Base-by-base conservation (phyloP, 1,140 invertebrate species). In the Bombus soroeensis region DNA sequence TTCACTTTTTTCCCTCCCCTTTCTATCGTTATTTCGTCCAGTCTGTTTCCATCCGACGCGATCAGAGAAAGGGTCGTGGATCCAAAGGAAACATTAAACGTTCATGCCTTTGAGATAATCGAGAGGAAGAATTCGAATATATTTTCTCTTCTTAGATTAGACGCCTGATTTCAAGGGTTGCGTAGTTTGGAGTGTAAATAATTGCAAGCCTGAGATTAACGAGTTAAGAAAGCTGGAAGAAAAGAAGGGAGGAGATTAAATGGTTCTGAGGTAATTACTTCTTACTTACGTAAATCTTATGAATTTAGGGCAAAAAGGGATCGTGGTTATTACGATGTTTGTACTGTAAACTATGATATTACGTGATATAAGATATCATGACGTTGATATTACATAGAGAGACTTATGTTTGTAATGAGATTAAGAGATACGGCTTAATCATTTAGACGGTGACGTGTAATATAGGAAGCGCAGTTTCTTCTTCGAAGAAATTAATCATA, bases 11-110 rank as follows among this genome's bases (percentile, higher is more conserved):
- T 10, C 8, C 8, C 6, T 34, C 18, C 39, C 28, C 13, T 18
- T 66, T 66, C 32, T 34, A 28, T 77, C 81, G 64, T 82, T 72
- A 72, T 32, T 74, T 15, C 32, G 41, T 37, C 12, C n/a, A n/a
- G 18, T 34, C 25, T 47, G 39, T n/a, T 41, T 39, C 39, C 8
- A 12, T 2, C 43, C 64, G 13, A 0, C 32, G 62, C n/a, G 28
- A 64, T 15, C n/a, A 15, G n/a, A 66, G 34, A 34, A 10, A 22
- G 15, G 66, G 8, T 6, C 25, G 68, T 3, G 22, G 62, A 59
- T 37, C 25, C 22, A 34, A 43, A 37, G 34, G 6, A 59, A 70
- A 57, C 64, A 43, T 71, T 78, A 71, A 71, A 78, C 64, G 32
- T 28, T 47, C 8, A 41, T 43, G 9, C 79, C 34, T 47, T 18